Percentiles rank a stretch among this genome's conserved stretches.
Conservation (phyloP, 2,888 invertebrate genomes). For the Sesia bembeciformis region DNA sequence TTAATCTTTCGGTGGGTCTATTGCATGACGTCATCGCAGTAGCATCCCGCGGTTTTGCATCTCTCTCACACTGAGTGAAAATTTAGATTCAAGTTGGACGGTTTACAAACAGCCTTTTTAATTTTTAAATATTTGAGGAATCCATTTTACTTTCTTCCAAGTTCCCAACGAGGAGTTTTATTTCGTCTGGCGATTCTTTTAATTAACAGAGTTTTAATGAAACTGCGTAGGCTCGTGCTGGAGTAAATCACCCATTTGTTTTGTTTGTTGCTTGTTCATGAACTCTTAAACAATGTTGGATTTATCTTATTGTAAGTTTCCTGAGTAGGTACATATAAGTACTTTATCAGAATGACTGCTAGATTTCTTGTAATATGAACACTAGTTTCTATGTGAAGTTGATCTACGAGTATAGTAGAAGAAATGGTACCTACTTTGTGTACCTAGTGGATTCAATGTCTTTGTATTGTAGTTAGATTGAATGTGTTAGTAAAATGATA, state of each 20-base stretch:
- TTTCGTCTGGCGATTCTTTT: constrained; percentile 22
- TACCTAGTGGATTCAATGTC: too few relatives aligned
- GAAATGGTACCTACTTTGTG: too few relatives aligned
- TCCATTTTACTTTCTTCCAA: constrained; percentile 3
- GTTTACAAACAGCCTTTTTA: constrained; percentile 1
- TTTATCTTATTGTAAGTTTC: not conserved
- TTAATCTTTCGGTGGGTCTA: constrained; percentile 32
- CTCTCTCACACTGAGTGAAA: constrained; percentile 24
- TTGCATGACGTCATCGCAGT: constrained; percentile 45
- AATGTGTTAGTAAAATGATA: too few relatives aligned
- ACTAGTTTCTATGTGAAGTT: too few relatives aligned
- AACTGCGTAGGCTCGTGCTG: constrained; percentile 10
- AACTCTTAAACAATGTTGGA: not conserved
- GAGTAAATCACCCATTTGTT: constrained; percentile 8
- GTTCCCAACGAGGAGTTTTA: constrained; percentile 13
- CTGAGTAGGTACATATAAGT: too few relatives aligned
- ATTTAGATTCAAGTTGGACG: not conserved
- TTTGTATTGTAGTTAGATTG: too few relatives aligned
- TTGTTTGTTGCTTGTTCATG: constrained; percentile 6
- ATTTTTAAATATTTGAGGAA: constrained; percentile 14
- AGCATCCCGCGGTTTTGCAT: constrained; percentile 31
- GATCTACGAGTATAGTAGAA: too few relatives aligned
- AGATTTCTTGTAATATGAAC: too few relatives aligned
- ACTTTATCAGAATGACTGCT: too few relatives aligned
- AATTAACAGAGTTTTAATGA: constrained; percentile 25